Base-by-base conservation (phyloP, 2,797 vertebrate genomes). In the Lutjanus argentimaculatus region DNA sequence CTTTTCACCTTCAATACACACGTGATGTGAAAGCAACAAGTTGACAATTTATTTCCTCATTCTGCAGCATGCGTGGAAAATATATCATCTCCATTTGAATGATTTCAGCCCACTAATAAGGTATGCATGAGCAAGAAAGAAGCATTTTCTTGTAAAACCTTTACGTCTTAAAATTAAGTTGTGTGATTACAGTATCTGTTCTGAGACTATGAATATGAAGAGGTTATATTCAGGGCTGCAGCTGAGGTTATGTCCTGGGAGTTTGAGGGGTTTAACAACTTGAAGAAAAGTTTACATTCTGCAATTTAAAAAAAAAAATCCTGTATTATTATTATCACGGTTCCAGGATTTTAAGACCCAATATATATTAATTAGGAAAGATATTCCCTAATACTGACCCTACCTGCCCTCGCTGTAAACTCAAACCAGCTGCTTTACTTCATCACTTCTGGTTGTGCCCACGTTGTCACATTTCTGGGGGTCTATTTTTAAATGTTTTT, bases 1-100 rank as follows among this genome's bases (percentile, higher is more conserved):
- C 71, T 19, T 12, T 77, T 73, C 64, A 77, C 64, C 51, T 45
- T 71, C 30, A 69, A 42, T 78, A 61, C n/a, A 83, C 58, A 55
- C 1, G 14, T 67, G 15, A 77, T 42, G 57, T 21, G 7, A 48
- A 36, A 66, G 58, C 40, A 77, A 75, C 46, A 78, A 52, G 59
- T 68, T 61, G 65, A 73, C 12, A 25, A 67, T 69, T 42, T 10
- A 67, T 65, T 61, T 19, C 30, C 30, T 67, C 25, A 36, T 36
- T 36, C 30, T 36, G 30, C 30, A 36, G 30, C 4, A 36, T 36
- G 30, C 30, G 4, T 36, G 30, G 30, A 36, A 36, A 36, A 36
- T 36, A 36, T 36, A 36, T 36, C 30, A n/a, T 19, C 53, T 64
- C 8, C 1, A 48, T 64, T 42, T 43, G 1, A 72, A 30, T 70